Conservation (phyloP, 2,797 vertebrate genomes). For the Mus caroli region DNA sequence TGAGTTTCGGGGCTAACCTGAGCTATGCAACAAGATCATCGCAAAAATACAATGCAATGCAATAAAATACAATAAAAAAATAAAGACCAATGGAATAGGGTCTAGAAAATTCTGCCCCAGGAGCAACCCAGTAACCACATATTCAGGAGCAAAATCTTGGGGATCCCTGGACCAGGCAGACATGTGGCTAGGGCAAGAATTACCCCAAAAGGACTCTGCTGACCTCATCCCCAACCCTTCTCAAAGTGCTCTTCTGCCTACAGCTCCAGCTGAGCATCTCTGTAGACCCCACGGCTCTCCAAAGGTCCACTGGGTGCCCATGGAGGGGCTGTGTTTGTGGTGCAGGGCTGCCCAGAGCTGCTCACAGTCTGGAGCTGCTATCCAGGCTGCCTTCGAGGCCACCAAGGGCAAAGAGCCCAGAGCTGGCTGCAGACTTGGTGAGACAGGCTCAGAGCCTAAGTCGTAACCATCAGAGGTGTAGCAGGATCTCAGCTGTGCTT, state of each 20-base stretch:
- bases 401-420: background rate
- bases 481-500: background rate
- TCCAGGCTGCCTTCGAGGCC: background rate
- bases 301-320: fast-evolving
- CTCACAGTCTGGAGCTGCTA: background rate
- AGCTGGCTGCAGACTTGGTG: background rate
- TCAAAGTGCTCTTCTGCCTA: background rate
- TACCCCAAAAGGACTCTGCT: background rate
- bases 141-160: background rate
- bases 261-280: no score
- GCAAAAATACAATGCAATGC: background rate
- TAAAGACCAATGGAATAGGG: background rate
- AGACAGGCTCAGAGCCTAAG: background rate
- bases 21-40: background rate
- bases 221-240: fast-evolving
- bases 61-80: background rate
- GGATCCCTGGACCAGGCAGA: background rate
- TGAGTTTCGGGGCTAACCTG: background rate
- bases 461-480: background rate
- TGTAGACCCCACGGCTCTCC: background rate
- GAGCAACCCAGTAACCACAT: background rate
- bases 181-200: background rate
- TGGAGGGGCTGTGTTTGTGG: background rate
- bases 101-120: background rate
- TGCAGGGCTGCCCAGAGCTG: no score